These are phyloP conservation scores for Mastomys coucha DNA, from an alignment of 2,113 vertebrate genomes.

Conservation along the genomic window DNA sequence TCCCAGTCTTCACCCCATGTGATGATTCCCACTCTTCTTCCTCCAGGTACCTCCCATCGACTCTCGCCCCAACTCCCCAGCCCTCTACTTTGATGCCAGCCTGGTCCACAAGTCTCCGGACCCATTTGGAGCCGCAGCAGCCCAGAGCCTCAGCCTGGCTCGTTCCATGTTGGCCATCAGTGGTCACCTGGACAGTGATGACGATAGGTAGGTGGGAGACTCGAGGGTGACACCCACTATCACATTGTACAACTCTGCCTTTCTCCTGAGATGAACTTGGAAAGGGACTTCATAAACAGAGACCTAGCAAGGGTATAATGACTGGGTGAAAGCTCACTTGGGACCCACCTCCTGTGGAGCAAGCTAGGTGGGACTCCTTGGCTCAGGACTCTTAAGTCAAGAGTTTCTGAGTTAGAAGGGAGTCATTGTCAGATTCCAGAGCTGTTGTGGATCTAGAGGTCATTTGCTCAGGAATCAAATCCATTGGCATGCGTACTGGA, in stretches of 20 bases:
- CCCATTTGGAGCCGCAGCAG: conserved; percentile 82
- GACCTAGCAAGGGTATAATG: not conserved
- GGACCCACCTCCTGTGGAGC: conserved; percentile 41
- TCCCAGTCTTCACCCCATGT: not conserved
- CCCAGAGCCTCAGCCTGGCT: conserved; percentile 87
- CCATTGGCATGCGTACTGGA: conserved; percentile 14
- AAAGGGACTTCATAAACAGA: not conserved
- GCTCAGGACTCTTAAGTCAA: conserved; percentile 31
- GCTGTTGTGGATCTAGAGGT: conserved; percentile 66
- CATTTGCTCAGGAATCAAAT: conserved; percentile 52
- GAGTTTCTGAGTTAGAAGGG: conserved; percentile 66
- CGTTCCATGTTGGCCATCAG: conserved; percentile 89
- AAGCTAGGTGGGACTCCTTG: conserved; percentile 61
- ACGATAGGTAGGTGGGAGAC: conserved; percentile 84
- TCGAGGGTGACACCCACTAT: not conserved
- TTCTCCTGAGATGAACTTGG: not conserved
- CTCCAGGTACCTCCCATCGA: conserved; percentile 67
- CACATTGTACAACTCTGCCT: not conserved
- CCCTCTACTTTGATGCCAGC: conserved; percentile 81
- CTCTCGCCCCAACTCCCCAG: conserved; percentile 88
- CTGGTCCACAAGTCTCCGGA: conserved; percentile 80
- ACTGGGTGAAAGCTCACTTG: not conserved
- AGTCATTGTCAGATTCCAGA: conserved; percentile 73
- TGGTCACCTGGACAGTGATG: conserved; percentile 85
- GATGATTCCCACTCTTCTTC: not conserved